phyloP scores from a whole-genome alignment of 1,140 invertebrate species.

The Paralvinella palmiformis region DNA sequence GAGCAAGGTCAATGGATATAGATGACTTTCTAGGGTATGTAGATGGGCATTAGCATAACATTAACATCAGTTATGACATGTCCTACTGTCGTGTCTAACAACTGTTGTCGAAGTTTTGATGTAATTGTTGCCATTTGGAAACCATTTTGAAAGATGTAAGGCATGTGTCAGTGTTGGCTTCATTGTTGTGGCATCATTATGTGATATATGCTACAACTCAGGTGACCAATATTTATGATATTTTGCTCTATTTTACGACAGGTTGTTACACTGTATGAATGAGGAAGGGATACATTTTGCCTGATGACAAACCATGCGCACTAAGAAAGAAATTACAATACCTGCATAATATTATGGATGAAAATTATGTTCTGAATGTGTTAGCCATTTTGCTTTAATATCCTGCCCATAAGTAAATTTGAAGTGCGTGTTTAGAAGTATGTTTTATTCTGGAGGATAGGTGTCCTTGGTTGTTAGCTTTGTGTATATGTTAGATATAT shows the following conservation, averaged over 20 bases:
- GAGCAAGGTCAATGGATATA: constrained; percentile 90
- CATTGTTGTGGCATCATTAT: neutral
- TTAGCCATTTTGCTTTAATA: no score
- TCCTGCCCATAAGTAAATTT: no score
- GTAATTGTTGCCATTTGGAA: neutral
- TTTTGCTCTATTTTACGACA: constrained; percentile 50
- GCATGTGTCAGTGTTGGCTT: neutral
- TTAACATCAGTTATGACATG: neutral
- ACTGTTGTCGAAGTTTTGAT: constrained; percentile 11
- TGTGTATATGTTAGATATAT: no score
- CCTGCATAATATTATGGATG: no score
- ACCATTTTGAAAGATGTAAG: neutral
- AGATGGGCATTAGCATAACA: neutral
- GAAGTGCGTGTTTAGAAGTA: no score
- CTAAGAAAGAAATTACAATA: no score
- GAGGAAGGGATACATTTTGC: constrained; percentile 80
- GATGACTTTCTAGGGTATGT: constrained; percentile 86
- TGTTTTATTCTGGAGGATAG: no score
- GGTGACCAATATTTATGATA: neutral
- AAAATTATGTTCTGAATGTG: no score
- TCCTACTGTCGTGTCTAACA: neutral
- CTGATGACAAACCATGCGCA: no score
- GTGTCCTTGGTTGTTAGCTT: no score
- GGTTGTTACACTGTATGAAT: constrained; percentile 80
- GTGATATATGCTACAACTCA: neutral